Percentiles rank a stretch among this genome's conserved stretches.
phyloP scores from a whole-genome alignment of 1,140 invertebrate species.

The Platorchestia sp. region DNA sequence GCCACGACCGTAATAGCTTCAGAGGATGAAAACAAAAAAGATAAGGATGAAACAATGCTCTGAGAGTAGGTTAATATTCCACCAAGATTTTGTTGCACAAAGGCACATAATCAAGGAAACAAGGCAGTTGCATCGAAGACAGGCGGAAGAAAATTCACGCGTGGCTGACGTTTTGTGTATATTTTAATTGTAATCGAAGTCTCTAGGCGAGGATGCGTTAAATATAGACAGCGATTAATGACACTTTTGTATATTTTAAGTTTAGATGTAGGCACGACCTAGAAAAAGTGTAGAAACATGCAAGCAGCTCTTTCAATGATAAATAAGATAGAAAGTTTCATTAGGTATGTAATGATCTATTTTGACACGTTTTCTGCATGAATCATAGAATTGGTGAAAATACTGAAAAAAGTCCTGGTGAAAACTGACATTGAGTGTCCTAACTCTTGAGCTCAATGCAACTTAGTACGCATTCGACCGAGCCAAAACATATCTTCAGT shows the following conservation, averaged over 20 bases:
- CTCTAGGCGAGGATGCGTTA: neutral
- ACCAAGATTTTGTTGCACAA: neutral
- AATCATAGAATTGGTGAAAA: neutral
- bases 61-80: neutral
- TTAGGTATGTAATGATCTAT: neutral
- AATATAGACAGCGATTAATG: neutral
- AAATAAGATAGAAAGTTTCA: neutral
- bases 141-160: neutral
- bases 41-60: conserved; percentile 42
- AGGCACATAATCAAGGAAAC: neutral
- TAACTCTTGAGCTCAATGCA: neutral
- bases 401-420: neutral
- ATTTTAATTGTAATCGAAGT: neutral
- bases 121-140: neutral
- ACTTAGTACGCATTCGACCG: neutral
- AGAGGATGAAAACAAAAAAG: neutral
- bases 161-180: neutral
- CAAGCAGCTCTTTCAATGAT: neutral
- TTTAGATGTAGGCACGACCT: neutral
- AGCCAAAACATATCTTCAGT: too few relatives aligned
- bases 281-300: neutral
- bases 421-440: neutral
- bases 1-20: neutral
- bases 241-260: neutral
- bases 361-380: neutral